Evolutionary conservation across 2,888 invertebrate species (phyloP), one percentile per base, ranked within the genome.

Genomic region (Dolichopus griseipennis): DNA sequence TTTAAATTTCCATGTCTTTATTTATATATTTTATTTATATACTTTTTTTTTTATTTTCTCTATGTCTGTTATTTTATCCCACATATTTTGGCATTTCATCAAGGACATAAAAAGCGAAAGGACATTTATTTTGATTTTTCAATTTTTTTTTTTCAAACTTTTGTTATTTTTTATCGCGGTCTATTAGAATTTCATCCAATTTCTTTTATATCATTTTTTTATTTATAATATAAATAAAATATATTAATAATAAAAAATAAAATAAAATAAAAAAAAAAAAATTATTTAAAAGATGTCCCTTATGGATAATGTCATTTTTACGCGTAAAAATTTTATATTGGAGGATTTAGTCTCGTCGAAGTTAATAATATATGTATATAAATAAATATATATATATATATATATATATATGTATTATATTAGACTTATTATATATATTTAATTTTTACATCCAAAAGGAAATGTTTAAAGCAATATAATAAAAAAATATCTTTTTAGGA

Each of bases 91-190:
- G 52, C 52, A 52, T 52, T 52, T 52, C 52, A 52, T 52, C 52
- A 52, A 52, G 52, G 52, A 52, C 52, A 52, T 52, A 52, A 52
- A 52, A 52, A 52, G 52, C 52, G 52, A 52, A 52, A 52, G 52
- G 52, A 52, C 18, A 52, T 52, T 41, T 41, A 41, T 41, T 41
- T 52, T 52, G 52, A 52, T 52, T 52, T 52, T 43, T 43, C 6
- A 18, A 3, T 18, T 52, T 18, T 37, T 37, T 7, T 52, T 52
- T 52, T 52, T 12, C 15, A n/a, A n/a, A 3, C 15, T 18, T 12
- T 52, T n/a, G 18, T 52, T 52, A 6, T 52, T 52, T n/a, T 52
- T 52, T 52, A 41, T 41, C 41, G 41, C 41, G 41, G 41, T 9
- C 41, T 41, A 41, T 41, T 41, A 41, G 41, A 9, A 41, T 41